A percentile compares a stretch with the other conserved stretches of the same genome.
These are phyloP conservation scores for Phocides pigmalion DNA, from an alignment of 1,140 invertebrate genomes.

Conservation along the genomic window DNA sequence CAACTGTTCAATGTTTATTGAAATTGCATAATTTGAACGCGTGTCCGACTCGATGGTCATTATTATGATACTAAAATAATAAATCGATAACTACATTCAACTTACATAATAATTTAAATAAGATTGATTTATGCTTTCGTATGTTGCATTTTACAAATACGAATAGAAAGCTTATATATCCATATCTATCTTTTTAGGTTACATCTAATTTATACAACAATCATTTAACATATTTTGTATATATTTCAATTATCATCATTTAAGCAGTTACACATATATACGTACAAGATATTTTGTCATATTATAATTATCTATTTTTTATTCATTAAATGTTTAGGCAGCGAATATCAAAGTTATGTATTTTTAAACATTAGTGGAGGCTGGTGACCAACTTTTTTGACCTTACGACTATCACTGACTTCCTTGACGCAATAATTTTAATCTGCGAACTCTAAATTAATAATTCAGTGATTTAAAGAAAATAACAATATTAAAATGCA, in stretches of 20 bases:
- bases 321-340: not conserved
- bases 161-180: too few relatives aligned
- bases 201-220: too few relatives aligned
- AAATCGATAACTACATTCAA: not conserved
- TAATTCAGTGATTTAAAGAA: conserved; percentile 9
- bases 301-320: too few relatives aligned
- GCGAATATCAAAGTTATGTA: not conserved
- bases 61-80: not conserved
- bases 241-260: too few relatives aligned
- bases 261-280: too few relatives aligned
- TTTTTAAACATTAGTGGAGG: not conserved
- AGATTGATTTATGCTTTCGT: not conserved
- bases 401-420: conserved; percentile 2
- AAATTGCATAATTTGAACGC: not conserved
- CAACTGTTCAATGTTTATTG: not conserved
- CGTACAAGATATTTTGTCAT: too few relatives aligned
- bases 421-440: conserved; percentile 13
- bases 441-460: conserved; percentile 11
- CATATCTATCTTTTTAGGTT: not conserved
- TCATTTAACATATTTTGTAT: too few relatives aligned
- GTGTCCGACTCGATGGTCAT: not conserved
- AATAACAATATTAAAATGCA: conserved; percentile 10
- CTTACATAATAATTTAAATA: not conserved
- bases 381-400: conserved; percentile 15
- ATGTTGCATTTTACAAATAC: not conserved